Evolutionary conservation across 2,797 vertebrate genomes (phyloP).

Genomic region (Geotria australis): DNA sequence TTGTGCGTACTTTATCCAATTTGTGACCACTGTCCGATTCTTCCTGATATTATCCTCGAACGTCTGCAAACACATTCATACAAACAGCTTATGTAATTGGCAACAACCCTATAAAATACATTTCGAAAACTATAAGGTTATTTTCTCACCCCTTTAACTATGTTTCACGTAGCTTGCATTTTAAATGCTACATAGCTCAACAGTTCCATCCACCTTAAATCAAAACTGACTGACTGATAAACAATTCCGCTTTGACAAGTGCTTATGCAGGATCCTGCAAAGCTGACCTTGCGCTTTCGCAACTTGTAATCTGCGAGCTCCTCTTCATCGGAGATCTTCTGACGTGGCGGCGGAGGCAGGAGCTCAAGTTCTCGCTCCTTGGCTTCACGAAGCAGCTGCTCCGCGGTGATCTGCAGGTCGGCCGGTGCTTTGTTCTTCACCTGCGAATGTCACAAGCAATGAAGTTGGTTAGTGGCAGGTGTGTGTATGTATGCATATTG

Average conservation of each 20-base stretch:
- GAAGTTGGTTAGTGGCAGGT: not conserved
- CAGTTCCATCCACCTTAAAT: no score
- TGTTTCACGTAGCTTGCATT: no score
- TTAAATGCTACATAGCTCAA: no score
- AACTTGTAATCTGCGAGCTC: slow-evolving; percentile 90
- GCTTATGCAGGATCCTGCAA: no score
- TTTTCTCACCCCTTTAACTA: no score
- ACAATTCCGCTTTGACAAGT: no score
- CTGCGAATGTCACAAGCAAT: slow-evolving; percentile 9
- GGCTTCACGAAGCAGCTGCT: slow-evolving; percentile 72
- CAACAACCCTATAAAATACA: no score
- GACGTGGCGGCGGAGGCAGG: slow-evolving; percentile 67
- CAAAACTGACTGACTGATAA: no score
- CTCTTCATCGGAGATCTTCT: slow-evolving; percentile 94
- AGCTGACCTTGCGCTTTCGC: slow-evolving; percentile 54
- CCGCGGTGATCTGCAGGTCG: slow-evolving; percentile 86
- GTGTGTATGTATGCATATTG: not conserved
- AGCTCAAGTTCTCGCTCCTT: slow-evolving; percentile 83
- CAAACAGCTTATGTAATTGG: no score
- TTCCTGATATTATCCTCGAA: slow-evolving; percentile 99
- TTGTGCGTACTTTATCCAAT: slow-evolving; percentile 99
- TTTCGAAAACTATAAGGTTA: no score
- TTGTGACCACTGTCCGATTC: slow-evolving; percentile 86
- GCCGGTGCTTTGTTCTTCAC: slow-evolving; percentile 93
- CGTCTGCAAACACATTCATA: slow-evolving; percentile 14